phyloP scores from a whole-genome alignment of 1,140 invertebrate genomes.

The Sycobia sp. region DNA sequence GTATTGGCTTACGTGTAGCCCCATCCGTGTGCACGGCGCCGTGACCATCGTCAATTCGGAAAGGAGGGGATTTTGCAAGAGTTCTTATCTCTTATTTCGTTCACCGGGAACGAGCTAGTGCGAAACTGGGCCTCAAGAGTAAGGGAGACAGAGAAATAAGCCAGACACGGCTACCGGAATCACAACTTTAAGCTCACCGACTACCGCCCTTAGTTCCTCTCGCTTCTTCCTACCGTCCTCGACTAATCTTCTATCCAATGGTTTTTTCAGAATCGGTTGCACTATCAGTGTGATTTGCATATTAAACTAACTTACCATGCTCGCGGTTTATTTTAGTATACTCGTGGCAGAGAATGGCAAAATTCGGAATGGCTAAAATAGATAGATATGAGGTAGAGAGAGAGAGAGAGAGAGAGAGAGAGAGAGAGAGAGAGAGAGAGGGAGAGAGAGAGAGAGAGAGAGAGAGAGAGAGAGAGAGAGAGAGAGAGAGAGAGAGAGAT shows the following conservation, averaged over 20 bases:
- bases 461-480: no score
- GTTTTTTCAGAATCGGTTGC: slow-evolving; percentile 49
- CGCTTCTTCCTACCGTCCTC: slow-evolving; percentile 18
- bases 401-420: no score
- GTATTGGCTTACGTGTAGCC: slow-evolving; percentile 7
- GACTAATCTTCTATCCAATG: slow-evolving; percentile 21
- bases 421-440: no score
- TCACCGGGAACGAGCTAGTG: not conserved
- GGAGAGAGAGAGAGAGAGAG: no score
- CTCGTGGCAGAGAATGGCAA: not conserved
- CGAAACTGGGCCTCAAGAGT: no score
- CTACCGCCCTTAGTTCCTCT: no score
- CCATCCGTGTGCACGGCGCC: no score
- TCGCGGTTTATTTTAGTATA: slow-evolving; percentile 56
- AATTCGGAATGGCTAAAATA: not conserved
- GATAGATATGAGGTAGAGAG: no score
- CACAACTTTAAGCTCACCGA: no score
- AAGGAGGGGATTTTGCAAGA: slow-evolving; percentile 25
- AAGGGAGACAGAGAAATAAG: not conserved
- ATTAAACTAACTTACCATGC: slow-evolving; percentile 58
- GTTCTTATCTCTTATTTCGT: slow-evolving; percentile 53
- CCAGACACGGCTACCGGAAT: slow-evolving; percentile 55
- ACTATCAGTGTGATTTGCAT: slow-evolving; percentile 56
- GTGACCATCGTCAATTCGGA: not conserved
- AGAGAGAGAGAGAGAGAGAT: no score